Conservation (phyloP, 2,888 invertebrate genomes). For the Penaeus monodon region DNA sequence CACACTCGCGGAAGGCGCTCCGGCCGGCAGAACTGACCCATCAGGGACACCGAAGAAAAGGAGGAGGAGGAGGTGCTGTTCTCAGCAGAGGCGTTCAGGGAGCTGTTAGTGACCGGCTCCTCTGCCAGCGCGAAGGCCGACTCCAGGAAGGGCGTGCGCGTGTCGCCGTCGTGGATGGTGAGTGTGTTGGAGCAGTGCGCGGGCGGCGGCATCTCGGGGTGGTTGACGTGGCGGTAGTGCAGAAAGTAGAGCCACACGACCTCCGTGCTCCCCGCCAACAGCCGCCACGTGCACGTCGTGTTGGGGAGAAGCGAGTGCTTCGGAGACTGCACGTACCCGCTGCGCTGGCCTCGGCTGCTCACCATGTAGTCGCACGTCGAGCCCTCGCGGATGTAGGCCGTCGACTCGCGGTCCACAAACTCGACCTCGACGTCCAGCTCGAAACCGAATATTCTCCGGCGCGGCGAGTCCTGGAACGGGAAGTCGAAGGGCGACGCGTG, state of each 20-base stretch:
- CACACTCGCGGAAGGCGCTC: slow-evolving; percentile 63
- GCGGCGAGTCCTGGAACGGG: slow-evolving; percentile 63
- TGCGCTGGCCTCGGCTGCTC: slow-evolving; percentile 81
- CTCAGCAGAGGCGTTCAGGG: background rate
- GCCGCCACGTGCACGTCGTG: slow-evolving; percentile 83
- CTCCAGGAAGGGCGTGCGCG: background rate
- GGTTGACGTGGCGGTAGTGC: slow-evolving; percentile 75
- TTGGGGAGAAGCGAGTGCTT: slow-evolving; percentile 84
- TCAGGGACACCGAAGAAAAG: slow-evolving; percentile 11
- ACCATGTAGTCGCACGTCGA: slow-evolving; percentile 79
- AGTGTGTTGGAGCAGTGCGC: slow-evolving; percentile 61
- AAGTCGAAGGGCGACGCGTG: slow-evolving; percentile 63
- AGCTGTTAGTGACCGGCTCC: slow-evolving; percentile 9
- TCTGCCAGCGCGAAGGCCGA: background rate
- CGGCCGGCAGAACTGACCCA: slow-evolving; percentile 60
- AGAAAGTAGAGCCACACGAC: slow-evolving; percentile 87
- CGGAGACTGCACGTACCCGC: slow-evolving; percentile 82
- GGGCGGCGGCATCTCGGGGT: slow-evolving; percentile 61
- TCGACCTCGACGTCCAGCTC: slow-evolving; percentile 63
- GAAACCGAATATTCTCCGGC: slow-evolving; percentile 62
- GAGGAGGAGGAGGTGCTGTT: slow-evolving; percentile 8
- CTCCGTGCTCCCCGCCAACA: slow-evolving; percentile 73
- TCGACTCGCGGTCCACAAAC: slow-evolving; percentile 62
- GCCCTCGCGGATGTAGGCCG: slow-evolving; percentile 59
- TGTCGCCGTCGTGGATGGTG: slow-evolving; percentile 59